Evolutionary conservation across 2,888 invertebrate species (phyloP), one percentile per base, ranked within the genome.

Genomic region (Cabera pusaria): DNA sequence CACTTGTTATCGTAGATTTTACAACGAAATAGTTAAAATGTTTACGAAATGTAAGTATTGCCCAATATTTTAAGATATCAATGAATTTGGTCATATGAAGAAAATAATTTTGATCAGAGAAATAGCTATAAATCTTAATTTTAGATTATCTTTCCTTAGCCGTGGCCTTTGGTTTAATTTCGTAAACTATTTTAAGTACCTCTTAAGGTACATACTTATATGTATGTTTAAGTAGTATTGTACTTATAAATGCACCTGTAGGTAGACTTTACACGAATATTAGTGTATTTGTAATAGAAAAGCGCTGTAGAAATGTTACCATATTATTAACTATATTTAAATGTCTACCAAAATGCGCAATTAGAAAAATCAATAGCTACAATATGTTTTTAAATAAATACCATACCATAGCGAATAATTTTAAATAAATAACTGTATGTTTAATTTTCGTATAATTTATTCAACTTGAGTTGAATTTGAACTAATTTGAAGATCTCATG

Each of bases 1-100:
- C 69, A 76, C 68, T 79, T 78, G 81, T 84, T 80, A 80, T 67
- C 52, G 77, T 81, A 81, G 79, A 79, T 81, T 82, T 81, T 84
- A 84, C 84, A 85, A 85, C 84, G 84, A 85, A 85, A 74, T 76
- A 77, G 69, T 59, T 73, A 73, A 74, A 61, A 73, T 66, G 56
- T 55, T 64, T 75, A 74, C 59, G 64, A 64, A 57, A 29, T 26
- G 17, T 39, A 24, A 57, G 58, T 71, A 57, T 46, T 54, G 57
- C 24, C 23, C 12, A 29, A 55, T 62, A 56, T 24, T 37, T 62
- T 66, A 65, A 55, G 60, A 50, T n/a, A n/a, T n/a, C 47, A 34
- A 45, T 45, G 44, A 36, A 19, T 38, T 39, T 41, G 32, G 36
- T 50, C 45, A 29, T 9, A n/a, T 39, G 9, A 49, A 41, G 45